Conservation (phyloP, 2,888 invertebrate species). For the Tortricodes alternella region DNA sequence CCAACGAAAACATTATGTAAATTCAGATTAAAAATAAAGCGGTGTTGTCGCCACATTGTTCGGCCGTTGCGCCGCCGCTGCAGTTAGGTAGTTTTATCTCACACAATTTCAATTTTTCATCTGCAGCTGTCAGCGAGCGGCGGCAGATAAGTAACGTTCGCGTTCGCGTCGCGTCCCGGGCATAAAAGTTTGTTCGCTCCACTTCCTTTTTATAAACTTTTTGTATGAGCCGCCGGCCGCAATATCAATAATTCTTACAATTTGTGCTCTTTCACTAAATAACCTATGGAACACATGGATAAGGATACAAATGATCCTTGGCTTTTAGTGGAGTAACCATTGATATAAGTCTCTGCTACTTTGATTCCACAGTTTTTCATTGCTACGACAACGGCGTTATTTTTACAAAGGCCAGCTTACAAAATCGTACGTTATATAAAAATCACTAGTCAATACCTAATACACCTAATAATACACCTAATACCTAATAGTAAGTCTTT, state of each 20-base stretch:
- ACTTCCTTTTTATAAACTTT: constrained; percentile 79
- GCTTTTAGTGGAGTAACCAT: too few species aligned
- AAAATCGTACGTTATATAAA: too few species aligned
- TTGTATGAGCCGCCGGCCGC: constrained; percentile 62
- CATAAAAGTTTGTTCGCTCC: constrained; percentile 78
- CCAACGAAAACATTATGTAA: constrained; percentile 32
- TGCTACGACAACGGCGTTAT: constrained; percentile 4
- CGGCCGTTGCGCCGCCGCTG: constrained; percentile 62
- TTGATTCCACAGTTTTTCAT: background rate
- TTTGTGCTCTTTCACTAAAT: constrained; percentile 41
- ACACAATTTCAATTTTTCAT: constrained; percentile 83
- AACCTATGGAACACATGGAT: constrained; percentile 30
- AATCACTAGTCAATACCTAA: too few species aligned
- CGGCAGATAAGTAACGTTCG: constrained; percentile 79
- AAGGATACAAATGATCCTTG: background rate
- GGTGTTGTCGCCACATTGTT: constrained; percentile 66
- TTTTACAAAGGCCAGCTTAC: too few species aligned
- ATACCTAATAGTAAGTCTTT: too few species aligned
- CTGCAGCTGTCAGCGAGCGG: constrained; percentile 80
- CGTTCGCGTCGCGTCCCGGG: constrained; percentile 68
- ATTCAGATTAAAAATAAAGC: constrained; percentile 43
- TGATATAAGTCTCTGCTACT: too few species aligned
- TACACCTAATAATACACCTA: too few species aligned
- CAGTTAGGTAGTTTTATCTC: constrained; percentile 81
- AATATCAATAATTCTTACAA: constrained; percentile 79